Percentiles rank a stretch among this genome's conserved stretches.
Evolutionary conservation across 1,140 invertebrate species (phyloP).

Genomic region (Drosophila ananassae): DNA sequence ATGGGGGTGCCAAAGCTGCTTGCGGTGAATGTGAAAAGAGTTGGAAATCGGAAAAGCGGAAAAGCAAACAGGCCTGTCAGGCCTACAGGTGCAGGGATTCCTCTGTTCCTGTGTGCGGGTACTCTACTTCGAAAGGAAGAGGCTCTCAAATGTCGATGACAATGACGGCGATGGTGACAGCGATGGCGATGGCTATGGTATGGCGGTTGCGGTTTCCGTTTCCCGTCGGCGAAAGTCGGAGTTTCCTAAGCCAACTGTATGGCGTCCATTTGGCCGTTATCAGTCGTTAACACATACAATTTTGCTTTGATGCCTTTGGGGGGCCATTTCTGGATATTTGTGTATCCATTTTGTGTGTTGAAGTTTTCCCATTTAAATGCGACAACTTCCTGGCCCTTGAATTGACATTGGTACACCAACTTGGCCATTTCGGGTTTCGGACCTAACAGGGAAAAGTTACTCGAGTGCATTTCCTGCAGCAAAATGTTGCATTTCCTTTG

Average conservation of each 20-base stretch:
- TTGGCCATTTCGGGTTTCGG: slow-evolving; percentile 1
- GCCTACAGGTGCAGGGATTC: slow-evolving; percentile 16
- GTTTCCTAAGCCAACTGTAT: slow-evolving; percentile 28
- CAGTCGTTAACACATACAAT: slow-evolving; percentile 45
- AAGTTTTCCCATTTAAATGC: slow-evolving; percentile 71
- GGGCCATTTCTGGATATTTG: slow-evolving; percentile 33
- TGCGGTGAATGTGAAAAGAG: slow-evolving; percentile 49
- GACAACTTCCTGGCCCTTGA: slow-evolving; percentile 58
- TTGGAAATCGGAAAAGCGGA: slow-evolving; percentile 53
- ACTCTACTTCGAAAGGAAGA: slow-evolving; percentile 21
- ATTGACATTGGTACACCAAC: slow-evolving; percentile 15
- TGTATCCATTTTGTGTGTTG: slow-evolving; percentile 46
- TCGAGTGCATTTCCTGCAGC: slow-evolving; percentile 65
- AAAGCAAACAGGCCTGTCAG: slow-evolving; percentile 38
- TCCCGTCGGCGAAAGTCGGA: slow-evolving; percentile 19
- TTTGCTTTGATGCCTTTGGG: slow-evolving; percentile 17
- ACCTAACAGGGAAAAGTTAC: slow-evolving; percentile 43
- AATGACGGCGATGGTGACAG: slow-evolving; percentile 33
- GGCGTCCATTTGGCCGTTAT: slow-evolving; percentile 44
- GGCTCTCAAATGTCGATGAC: slow-evolving; percentile 35
- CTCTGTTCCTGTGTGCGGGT: slow-evolving; percentile 6
- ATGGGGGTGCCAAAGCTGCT: slow-evolving; percentile 27
- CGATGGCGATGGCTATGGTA: slow-evolving; percentile 26
- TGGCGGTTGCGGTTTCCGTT: slow-evolving; percentile 48
- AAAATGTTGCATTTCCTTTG: slow-evolving; percentile 72